These are phyloP conservation scores for Oreochromis spilurus DNA, from an alignment of 2,113 vertebrate species.

Conservation along the genomic window DNA sequence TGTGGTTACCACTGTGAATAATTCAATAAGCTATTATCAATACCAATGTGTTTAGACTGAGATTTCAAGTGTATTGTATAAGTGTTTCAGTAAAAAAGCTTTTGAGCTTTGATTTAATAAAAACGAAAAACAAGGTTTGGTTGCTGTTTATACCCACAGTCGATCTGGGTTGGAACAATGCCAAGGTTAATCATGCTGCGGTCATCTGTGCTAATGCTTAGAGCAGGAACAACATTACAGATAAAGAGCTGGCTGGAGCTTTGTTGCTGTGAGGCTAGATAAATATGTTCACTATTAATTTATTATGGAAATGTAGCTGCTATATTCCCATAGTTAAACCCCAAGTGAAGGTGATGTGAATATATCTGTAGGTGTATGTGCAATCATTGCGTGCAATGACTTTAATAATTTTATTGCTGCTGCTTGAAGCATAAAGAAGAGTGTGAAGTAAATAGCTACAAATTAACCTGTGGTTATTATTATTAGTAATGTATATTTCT, in stretches of 20 bases:
- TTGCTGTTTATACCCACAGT: background rate
- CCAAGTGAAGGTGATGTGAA: background rate
- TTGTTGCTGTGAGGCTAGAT: background rate
- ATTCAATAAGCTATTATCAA: background rate
- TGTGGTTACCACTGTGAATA: background rate
- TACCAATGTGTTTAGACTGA: background rate
- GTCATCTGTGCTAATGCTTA: background rate
- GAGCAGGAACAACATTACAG: background rate
- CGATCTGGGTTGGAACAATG: background rate
- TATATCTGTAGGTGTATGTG: background rate
- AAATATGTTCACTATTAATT: background rate
- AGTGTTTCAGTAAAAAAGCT: rapidly evolving
- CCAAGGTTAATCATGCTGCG: background rate
- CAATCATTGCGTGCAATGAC: background rate
- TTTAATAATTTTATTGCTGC: background rate
- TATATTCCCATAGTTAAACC: background rate
- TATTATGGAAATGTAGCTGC: background rate
- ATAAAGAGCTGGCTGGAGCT: background rate
- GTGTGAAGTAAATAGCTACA: background rate
- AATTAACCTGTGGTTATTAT: background rate
- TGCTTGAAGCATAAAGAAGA: background rate
- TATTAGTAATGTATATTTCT: background rate
- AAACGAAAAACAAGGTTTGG: background rate
- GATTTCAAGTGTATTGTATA: background rate
- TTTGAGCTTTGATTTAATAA: background rate